Evolutionary conservation across 2,113 vertebrate genomes (phyloP).

Genomic region (Hippocampus mohnikei): DNA sequence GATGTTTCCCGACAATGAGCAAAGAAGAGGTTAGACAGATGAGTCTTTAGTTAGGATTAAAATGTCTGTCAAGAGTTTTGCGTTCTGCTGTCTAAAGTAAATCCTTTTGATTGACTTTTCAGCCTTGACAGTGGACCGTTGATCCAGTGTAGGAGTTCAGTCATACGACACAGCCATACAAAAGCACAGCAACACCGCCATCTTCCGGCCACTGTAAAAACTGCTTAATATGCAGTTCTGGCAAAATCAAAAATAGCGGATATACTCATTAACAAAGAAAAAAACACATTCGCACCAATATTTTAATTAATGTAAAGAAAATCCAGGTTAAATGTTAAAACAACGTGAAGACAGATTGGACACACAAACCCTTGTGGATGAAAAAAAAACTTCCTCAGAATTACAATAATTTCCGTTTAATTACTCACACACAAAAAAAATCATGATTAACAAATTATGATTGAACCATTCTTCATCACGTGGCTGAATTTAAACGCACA

Average conservation of each 20-base stretch:
- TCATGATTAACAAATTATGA: not conserved
- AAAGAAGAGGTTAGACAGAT: no score
- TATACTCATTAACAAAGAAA: no score
- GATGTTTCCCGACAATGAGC: no score
- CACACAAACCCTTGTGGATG: no score
- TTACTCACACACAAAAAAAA: not conserved
- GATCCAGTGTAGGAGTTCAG: not conserved
- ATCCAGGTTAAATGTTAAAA: no score
- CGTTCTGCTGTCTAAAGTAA: not conserved
- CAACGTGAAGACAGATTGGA: no score
- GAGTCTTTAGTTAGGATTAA: no score
- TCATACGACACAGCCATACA: not conserved
- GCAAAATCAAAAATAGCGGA: no score
- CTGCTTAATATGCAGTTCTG: no score
- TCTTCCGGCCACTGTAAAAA: not conserved
- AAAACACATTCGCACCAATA: no score
- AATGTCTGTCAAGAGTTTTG: no score
- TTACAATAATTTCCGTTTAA: not conserved
- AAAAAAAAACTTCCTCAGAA: not conserved
- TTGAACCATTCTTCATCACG: not conserved
- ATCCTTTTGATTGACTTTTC: not conserved
- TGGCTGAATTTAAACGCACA: slow-evolving; percentile 1
- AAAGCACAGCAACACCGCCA: not conserved
- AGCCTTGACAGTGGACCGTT: not conserved
- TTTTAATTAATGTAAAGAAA: no score